phyloP scores from a whole-genome alignment of 2,797 vertebrate species.

The Macropodus opercularis region DNA sequence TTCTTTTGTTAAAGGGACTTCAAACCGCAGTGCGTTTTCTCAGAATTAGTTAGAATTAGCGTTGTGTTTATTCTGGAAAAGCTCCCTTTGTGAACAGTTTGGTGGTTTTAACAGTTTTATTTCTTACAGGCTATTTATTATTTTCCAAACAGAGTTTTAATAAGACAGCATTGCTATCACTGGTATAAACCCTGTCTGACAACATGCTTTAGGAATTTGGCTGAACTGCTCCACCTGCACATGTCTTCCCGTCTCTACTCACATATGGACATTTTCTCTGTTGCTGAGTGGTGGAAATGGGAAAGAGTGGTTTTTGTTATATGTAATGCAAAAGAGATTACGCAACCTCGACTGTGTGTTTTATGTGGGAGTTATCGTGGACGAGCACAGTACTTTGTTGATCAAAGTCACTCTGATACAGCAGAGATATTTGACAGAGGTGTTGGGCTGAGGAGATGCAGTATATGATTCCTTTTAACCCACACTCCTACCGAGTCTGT shows the following conservation, averaged over 20 bases:
- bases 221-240: slow-evolving; percentile 19
- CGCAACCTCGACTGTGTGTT: slow-evolving; percentile 66
- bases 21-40: too few relatives aligned
- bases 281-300: slow-evolving; percentile 46
- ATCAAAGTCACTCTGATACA: slow-evolving; percentile 65
- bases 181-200: background rate
- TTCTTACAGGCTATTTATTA: background rate
- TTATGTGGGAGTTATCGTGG: slow-evolving; percentile 71
- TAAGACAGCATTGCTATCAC: too few relatives aligned
- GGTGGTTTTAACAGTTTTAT: background rate
- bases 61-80: background rate
- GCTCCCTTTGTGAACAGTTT: background rate
- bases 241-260: slow-evolving; percentile 44
- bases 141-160: too few relatives aligned
- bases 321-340: slow-evolving; percentile 69
- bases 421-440: slow-evolving; percentile 64
- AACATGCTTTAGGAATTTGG: background rate
- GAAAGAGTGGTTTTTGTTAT: slow-evolving; percentile 33
- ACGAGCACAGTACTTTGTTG: slow-evolving; percentile 65
- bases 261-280: slow-evolving; percentile 19
- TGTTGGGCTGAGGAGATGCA: slow-evolving; percentile 56
- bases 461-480: slow-evolving; percentile 65
- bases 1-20: too few relatives aligned
- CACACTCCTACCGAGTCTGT: slow-evolving; percentile 54
- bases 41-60: too few relatives aligned